Evolutionary conservation across 2,797 vertebrate species (phyloP).

Genomic region (Loris lydekkerianus): DNA sequence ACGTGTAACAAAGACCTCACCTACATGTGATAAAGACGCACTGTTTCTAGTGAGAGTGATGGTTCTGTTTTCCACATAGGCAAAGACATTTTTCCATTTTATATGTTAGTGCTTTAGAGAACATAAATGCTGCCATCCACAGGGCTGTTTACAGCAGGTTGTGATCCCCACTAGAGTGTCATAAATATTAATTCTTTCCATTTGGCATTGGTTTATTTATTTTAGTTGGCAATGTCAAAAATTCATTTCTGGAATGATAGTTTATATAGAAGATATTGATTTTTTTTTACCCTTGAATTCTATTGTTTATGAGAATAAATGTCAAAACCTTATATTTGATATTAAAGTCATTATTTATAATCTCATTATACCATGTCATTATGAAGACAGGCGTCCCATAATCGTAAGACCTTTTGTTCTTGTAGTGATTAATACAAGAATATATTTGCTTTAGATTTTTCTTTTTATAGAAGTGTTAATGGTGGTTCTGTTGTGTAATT

Average conservation of each 20-base stretch:
- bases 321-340: not conserved
- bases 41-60: not conserved
- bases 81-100: slow-evolving; percentile 39
- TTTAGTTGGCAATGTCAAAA: not conserved
- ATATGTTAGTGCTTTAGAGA: not conserved
- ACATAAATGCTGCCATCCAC: not conserved
- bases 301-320: slow-evolving; percentile 17
- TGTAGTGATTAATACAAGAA: slow-evolving; percentile 36
- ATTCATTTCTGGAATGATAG: slow-evolving; percentile 38
- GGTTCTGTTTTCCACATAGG: not conserved
- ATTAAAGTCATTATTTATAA: slow-evolving; percentile 23
- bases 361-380: slow-evolving; percentile 22
- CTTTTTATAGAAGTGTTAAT: slow-evolving; percentile 31
- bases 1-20: not conserved
- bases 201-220: slow-evolving; percentile 22
- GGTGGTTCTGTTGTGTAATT: too few relatives aligned
- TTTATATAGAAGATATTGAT: not conserved
- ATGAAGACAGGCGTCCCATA: not conserved
- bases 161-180: not conserved
- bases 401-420: slow-evolving; percentile 21
- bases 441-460: slow-evolving; percentile 38
- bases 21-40: not conserved
- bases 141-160: not conserved
- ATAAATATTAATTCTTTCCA: slow-evolving; percentile 33
- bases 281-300: not conserved